These are phyloP conservation scores for Macrotus californicus DNA, from an alignment of 2,113 vertebrate species.

Conservation along the genomic window DNA sequence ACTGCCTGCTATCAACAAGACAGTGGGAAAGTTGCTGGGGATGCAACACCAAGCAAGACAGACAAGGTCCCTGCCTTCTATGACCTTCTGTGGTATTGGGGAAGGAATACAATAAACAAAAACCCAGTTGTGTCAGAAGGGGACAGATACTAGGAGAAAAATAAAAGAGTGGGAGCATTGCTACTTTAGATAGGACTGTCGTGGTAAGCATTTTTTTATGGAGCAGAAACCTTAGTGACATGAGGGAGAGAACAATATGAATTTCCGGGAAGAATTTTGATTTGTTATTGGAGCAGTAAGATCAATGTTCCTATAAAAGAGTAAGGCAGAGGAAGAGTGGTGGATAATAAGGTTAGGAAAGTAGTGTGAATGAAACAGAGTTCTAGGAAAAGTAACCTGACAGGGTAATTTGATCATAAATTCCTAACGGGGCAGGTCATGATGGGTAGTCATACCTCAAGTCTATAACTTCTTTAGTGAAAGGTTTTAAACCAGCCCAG, in stretches of 20 bases:
- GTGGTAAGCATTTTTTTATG: neutral
- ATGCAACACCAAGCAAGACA: neutral
- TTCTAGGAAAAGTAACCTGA: neutral
- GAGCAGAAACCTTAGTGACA: neutral
- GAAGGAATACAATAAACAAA: neutral
- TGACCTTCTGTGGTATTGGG: neutral
- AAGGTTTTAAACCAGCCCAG: neutral
- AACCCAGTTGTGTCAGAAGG: neutral
- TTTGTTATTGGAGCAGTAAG: neutral
- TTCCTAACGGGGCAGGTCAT: neutral
- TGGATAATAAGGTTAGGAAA: neutral
- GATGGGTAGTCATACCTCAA: neutral
- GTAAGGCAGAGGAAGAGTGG: neutral
- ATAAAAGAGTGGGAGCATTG: neutral
- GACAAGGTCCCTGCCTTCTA: neutral
- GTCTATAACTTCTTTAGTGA: neutral
- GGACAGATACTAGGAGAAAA: neutral
- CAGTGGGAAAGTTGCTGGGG: neutral
- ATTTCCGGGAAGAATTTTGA: neutral
- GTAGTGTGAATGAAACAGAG: neutral
- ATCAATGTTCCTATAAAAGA: neutral
- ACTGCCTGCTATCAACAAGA: neutral
- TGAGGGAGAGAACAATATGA: neutral
- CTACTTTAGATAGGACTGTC: neutral
- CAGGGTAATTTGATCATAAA: neutral